These are phyloP conservation scores for Copidosoma aretas DNA, from an alignment of 2,888 invertebrate species.

Conservation along the genomic window DNA sequence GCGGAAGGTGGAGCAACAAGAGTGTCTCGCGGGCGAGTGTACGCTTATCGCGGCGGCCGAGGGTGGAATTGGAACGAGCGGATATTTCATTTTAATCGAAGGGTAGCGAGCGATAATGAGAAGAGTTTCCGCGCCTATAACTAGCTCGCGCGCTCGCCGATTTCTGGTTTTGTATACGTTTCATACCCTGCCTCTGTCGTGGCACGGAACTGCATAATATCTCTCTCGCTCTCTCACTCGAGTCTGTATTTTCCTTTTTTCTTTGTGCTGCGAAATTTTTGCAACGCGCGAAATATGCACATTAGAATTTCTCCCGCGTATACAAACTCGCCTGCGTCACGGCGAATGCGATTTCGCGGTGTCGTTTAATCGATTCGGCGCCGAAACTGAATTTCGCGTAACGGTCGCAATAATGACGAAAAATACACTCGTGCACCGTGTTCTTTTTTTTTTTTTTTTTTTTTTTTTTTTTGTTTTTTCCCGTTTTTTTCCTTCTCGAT, in stretches of 20 bases:
- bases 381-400: too few relatives aligned
- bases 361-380: background rate
- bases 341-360: background rate
- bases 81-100: conserved; percentile 22
- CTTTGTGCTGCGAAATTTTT: background rate
- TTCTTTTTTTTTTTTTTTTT: too few relatives aligned
- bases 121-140: background rate
- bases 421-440: too few relatives aligned
- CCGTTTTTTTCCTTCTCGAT: too few relatives aligned
- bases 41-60: background rate
- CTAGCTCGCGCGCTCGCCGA: background rate
- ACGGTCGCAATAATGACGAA: too few relatives aligned
- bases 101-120: conserved; percentile 12
- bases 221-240: background rate
- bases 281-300: background rate
- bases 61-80: conserved; percentile 4
- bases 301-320: background rate
- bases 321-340: background rate
- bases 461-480: too few relatives aligned
- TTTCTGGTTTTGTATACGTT: conserved; percentile 5
- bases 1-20: background rate
- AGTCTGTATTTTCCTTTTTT: conserved; percentile 1
- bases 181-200: too few relatives aligned
- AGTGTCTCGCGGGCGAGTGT: conserved; percentile 2
- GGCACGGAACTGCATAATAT: too few relatives aligned